These are phyloP conservation scores for Cephus spinipes DNA, from an alignment of 2,888 invertebrate species.

Conservation along the genomic window DNA sequence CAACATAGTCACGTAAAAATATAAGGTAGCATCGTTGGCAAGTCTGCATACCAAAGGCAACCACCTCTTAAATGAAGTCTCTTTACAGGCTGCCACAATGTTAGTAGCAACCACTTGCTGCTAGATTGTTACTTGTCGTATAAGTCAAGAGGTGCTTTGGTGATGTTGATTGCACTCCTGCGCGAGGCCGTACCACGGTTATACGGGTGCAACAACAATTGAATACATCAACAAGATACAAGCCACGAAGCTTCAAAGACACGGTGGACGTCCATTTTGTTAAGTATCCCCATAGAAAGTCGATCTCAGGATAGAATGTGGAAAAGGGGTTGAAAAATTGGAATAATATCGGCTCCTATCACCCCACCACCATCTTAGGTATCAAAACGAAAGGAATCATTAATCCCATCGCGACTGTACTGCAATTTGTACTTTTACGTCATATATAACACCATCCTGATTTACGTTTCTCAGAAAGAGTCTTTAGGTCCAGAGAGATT, in stretches of 20 bases:
- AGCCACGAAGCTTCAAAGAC: background rate
- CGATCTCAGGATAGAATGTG: background rate
- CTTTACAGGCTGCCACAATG: constrained; percentile 43
- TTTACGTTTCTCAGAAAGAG: background rate
- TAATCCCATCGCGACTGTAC: background rate
- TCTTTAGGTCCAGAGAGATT: background rate
- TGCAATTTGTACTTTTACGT: background rate
- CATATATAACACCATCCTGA: background rate
- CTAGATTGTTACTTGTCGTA: constrained; percentile 41
- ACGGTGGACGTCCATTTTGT: background rate
- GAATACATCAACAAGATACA: constrained; percentile 33
- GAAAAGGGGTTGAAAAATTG: background rate
- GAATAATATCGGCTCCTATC: background rate
- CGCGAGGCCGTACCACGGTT: constrained; percentile 22
- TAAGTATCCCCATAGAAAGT: background rate
- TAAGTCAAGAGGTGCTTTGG: constrained; percentile 49
- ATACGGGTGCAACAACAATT: constrained; percentile 37
- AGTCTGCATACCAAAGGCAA: constrained; percentile 21
- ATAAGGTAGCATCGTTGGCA: constrained; percentile 15
- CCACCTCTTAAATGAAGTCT: constrained; percentile 45
- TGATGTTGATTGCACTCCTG: constrained; percentile 41
- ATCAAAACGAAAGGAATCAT: background rate
- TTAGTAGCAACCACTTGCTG: constrained; percentile 38
- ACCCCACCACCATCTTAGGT: background rate
- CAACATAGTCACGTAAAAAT: background rate